Conservation (phyloP, 2,888 invertebrate genomes). For the Chironomus tentans region DNA sequence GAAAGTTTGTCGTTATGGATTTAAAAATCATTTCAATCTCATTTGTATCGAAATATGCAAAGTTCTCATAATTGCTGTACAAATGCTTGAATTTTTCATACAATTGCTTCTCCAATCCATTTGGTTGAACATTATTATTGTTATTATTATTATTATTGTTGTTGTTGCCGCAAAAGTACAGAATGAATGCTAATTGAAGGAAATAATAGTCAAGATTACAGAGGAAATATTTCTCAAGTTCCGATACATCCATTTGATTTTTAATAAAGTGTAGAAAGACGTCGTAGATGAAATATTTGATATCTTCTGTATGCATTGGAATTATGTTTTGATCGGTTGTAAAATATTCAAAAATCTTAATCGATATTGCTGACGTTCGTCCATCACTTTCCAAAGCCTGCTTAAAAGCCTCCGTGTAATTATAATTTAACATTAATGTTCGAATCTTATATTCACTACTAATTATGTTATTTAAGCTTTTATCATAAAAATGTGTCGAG, state of each 20-base stretch:
- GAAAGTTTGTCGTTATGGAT: conserved; percentile 39
- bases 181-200: conserved; percentile 40
- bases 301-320: conserved; percentile 39
- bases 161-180: conserved; percentile 42
- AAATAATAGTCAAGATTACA: conserved; percentile 41
- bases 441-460: conserved; percentile 32
- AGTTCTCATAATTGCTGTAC: conserved; percentile 27
- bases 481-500: conserved; percentile 32
- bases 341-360: conserved; percentile 42
- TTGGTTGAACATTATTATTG: not conserved
- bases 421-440: conserved; percentile 41
- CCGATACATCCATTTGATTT: conserved; percentile 37
- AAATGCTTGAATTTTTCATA: conserved; percentile 27
- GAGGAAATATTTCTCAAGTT: conserved; percentile 40
- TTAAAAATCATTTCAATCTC: conserved; percentile 41
- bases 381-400: conserved; percentile 33
- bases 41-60: conserved; percentile 35
- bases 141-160: conserved; percentile 22
- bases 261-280: conserved; percentile 39
- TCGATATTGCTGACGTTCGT: conserved; percentile 35
- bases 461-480: conserved; percentile 31
- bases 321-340: conserved; percentile 43
- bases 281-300: conserved; percentile 41
- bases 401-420: conserved; percentile 40
- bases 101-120: conserved; percentile 27